Evolutionary conservation across 1,140 invertebrate species (phyloP), one percentile per base, ranked within the genome.

Genomic region (Drosophila azteca): DNA sequence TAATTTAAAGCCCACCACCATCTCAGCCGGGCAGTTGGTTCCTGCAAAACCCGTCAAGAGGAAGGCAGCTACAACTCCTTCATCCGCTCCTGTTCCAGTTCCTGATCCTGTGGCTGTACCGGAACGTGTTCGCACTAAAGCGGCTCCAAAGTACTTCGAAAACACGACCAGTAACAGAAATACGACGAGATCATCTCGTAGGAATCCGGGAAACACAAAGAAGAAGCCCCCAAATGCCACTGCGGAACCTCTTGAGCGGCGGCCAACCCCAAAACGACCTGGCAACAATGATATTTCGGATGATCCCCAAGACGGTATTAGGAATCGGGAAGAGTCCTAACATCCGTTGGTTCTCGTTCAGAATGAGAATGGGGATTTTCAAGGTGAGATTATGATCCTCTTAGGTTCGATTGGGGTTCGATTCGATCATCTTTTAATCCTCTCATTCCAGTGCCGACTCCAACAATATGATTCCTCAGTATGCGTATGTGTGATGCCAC

Each of bases 311-410:
- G 26, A n/a, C n/a, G n/a, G 54, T 2, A 35, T 79, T 1, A 51
- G 50, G 29, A 78, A 79, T 46, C 41, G 66, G 6, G 48, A 62
- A 29, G 54, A 71, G 8, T 64, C 66, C 2, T 31, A 79, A 41
- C 67, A 77, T 73, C 71, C 76, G n/a, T 2, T 26, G 11, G 68
- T 91, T 0, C 43, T 90, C 7, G 67, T 91, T 13, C 79, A 78
- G 24, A 90, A 90, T 9, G 80, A 85, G 24, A 72, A 74, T 5
- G 90, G 90, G 6, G 72, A 74, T 39, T 82, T 67, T 52, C 90
- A 91, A 63, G 73, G 90, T 91, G 72, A 67, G 58, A 13, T 39
- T 2, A 7, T 8, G 2, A 24, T 41, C 2, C 1, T 2, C 7
- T 17, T 0, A 5, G 31, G 31, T 3, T 35, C 6, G 31, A 35